Conservation (phyloP, 2,113 vertebrate genomes). For the Mus musculus region GRCm39 chr6:38265001-38265500, state of each 20-base stretch:
- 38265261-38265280: too few relatives aligned
- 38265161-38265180: too few relatives aligned
- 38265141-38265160: too few relatives aligned
- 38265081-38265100: background rate
- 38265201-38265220: too few relatives aligned
- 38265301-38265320: too few relatives aligned
- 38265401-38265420: background rate
- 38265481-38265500: background rate
- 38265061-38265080: background rate
- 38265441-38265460: constrained; percentile 11
- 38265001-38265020: too few relatives aligned
- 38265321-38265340: background rate
- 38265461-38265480: constrained; percentile 16
- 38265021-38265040: too few relatives aligned
- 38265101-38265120: background rate
- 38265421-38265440: background rate
- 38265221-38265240: too few relatives aligned
- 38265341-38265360: background rate
- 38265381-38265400: background rate
- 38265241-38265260: too few relatives aligned
- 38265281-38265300: too few relatives aligned
- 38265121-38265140: too few relatives aligned
- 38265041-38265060: background rate
- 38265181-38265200: too few relatives aligned
- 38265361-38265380: background rate